Evolutionary conservation across 2,113 vertebrate genomes (phyloP).

Genomic region (Dolichotis patagonum): DNA sequence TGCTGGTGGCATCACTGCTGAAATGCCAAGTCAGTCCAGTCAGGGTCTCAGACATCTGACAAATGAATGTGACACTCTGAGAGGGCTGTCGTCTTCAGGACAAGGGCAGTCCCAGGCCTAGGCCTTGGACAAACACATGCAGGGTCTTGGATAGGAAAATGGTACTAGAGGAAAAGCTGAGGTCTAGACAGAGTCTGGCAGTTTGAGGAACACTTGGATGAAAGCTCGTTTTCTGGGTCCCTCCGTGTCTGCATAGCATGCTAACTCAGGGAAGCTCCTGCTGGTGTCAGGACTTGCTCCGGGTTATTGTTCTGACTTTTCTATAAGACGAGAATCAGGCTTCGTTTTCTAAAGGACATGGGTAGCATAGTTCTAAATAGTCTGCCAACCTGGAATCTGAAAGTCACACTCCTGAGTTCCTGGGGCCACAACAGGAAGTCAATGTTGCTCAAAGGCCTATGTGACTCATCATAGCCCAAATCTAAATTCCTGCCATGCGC

Average conservation of each 20-base stretch:
- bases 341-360: neutral
- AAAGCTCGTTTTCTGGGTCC: neutral
- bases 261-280: neutral
- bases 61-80: neutral
- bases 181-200: neutral
- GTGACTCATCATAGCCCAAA: neutral
- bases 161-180: neutral
- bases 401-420: neutral
- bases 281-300: neutral
- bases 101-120: neutral
- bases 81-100: neutral
- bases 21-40: neutral
- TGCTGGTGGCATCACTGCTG: neutral
- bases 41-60: neutral
- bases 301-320: neutral
- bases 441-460: rapidly evolving
- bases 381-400: rapidly evolving
- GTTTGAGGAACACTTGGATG: neutral
- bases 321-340: neutral
- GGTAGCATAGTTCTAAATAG: neutral
- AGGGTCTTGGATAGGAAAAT: neutral
- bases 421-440: neutral
- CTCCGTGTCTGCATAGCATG: neutral
- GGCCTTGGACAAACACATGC: neutral
- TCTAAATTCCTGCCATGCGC: rapidly evolving